Conservation (phyloP, 2,888 invertebrate species). For the Scelioninae gen. 2 region DNA sequence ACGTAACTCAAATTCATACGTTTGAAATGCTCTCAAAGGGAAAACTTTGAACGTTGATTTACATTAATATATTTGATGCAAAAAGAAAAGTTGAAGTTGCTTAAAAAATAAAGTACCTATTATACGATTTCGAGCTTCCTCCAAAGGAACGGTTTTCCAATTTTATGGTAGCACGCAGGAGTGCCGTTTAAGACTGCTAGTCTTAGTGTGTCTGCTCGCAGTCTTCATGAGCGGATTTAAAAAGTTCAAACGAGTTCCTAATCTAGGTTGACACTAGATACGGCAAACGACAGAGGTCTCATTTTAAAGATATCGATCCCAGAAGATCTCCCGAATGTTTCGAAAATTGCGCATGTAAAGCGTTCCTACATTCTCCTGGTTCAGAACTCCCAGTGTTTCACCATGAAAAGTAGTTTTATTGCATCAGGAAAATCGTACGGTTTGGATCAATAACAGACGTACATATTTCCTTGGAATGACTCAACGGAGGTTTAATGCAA, state of each 20-base stretch:
- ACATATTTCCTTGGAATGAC: conserved; percentile 17
- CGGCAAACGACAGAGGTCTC: conserved; percentile 48
- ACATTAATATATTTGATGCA: conserved; percentile 8
- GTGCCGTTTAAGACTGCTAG: conserved; percentile 42
- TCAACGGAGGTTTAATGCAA: conserved; percentile 12
- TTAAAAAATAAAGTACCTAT: conserved; percentile 44
- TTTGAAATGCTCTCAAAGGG: conserved; percentile 4
- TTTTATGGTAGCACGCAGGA: conserved; percentile 55
- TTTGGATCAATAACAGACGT: conserved; percentile 15
- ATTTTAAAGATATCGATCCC: conserved; percentile 51
- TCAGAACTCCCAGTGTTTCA: conserved; percentile 38
- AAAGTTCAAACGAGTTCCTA: conserved; percentile 60
- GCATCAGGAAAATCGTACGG: conserved; percentile 17
- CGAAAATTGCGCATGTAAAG: conserved; percentile 37
- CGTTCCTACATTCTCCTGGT: conserved; percentile 32
- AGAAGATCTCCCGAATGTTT: conserved; percentile 45
- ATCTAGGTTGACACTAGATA: conserved; percentile 57
- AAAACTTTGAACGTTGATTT: conserved; percentile 4
- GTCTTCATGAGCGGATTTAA: conserved; percentile 55
- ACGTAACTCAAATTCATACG: neutral
- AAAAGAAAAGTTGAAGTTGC: conserved; percentile 1
- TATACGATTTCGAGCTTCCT: conserved; percentile 41
- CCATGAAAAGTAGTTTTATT: conserved; percentile 40
- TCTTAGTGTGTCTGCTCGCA: conserved; percentile 46
- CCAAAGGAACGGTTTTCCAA: conserved; percentile 49